Conservation (phyloP, 37 sponge, comb jelly and placozoan species). For the Ephydatia muelleri region DNA sequence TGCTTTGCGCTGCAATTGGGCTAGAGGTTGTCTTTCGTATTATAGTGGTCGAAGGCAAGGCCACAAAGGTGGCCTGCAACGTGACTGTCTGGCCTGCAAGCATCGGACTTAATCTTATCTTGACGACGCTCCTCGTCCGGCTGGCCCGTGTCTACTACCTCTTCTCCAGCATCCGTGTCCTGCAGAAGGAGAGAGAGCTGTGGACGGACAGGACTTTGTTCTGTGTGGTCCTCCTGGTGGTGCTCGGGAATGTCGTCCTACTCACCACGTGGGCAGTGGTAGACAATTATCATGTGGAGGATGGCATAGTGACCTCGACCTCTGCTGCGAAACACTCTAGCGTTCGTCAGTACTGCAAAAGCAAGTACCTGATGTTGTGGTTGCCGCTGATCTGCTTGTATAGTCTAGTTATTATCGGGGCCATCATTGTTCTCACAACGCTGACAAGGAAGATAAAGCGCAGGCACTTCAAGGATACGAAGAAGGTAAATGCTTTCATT, state of each 20-base stretch:
- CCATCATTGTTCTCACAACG: neutral
- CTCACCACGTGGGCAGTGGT: constrained; percentile 6
- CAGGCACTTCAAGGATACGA: constrained; percentile 25
- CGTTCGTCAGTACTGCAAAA: constrained; percentile 16
- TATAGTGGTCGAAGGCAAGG: neutral
- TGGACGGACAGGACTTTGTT: constrained; percentile 35
- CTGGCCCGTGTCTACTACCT: constrained; percentile 36
- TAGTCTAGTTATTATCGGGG: neutral
- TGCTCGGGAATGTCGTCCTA: constrained; percentile 4
- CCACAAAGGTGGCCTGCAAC: neutral
- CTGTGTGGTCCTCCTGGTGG: constrained; percentile 4
- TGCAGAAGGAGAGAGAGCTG: neutral
- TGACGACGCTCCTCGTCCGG: constrained; percentile 22
- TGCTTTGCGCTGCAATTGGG: neutral
- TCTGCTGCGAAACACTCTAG: neutral
- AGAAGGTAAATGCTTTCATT: constrained; percentile 15
- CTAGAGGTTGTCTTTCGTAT: neutral
- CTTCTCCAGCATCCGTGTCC: constrained; percentile 7
- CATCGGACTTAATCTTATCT: constrained; percentile 29
- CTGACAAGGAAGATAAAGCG: constrained; percentile 20
- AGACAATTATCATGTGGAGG: neutral
- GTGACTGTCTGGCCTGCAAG: neutral
- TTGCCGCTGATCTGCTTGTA: neutral
- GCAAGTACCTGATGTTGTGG: constrained; percentile 12
- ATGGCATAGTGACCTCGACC: neutral